A percentile compares a stretch with the other conserved stretches of the same genome.
phyloP scores from a whole-genome alignment of 2,113 vertebrate species.

The Phycodurus eques region DNA sequence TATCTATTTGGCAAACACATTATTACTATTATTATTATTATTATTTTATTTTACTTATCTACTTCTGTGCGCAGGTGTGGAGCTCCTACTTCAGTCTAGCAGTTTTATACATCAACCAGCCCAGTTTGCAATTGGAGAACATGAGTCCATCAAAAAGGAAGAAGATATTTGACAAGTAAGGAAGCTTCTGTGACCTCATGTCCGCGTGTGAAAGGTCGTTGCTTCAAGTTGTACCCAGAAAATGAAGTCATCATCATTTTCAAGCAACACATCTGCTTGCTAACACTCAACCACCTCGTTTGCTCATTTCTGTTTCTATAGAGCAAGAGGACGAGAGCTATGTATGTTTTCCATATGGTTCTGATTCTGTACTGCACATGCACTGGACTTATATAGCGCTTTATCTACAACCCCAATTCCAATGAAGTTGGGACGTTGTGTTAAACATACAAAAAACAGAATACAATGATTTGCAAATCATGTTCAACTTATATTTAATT shows the following conservation, averaged over 20 bases:
- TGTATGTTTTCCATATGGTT: no score
- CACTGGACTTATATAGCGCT: no score
- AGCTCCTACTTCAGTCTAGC: conserved; percentile 97
- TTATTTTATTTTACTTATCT: neutral
- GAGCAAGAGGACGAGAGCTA: no score
- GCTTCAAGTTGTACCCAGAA: neutral
- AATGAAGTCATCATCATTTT: neutral
- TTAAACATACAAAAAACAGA: no score
- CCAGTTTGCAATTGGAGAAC: conserved; percentile 91
- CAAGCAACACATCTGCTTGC: neutral
- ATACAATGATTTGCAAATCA: no score
- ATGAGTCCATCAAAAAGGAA: conserved; percentile 88
- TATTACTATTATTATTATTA: neutral
- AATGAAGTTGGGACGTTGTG: no score
- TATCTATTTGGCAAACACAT: neutral
- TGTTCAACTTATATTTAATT: no score
- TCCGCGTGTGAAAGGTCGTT: neutral
- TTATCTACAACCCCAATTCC: no score
- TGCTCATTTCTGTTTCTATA: no score
- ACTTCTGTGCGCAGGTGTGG: conserved; percentile 81
- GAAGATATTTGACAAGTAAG: conserved; percentile 96
- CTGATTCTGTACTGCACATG: neutral
- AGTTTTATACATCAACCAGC: conserved; percentile 97
- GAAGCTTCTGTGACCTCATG: neutral
- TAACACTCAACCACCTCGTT: no score